Evolutionary conservation across 2,113 vertebrate species (phyloP), one percentile per base, ranked within the genome.

Genomic region (Rhegmatorhina hoffmannsi): DNA sequence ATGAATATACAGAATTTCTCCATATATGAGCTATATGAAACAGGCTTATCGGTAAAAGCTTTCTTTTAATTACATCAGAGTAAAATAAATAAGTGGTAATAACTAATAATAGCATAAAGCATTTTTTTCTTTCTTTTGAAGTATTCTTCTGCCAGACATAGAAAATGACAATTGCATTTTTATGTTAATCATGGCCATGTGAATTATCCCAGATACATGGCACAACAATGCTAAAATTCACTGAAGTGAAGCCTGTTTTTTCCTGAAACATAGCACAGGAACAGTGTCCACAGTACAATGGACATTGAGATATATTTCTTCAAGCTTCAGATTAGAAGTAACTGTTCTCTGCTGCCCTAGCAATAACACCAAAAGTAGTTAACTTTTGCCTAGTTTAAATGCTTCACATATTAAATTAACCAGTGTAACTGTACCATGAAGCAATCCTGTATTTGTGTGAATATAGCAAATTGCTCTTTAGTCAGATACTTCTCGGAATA

Each of bases 1-100:
- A 50, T 87, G 36, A 62, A 90, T 63, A 79, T 12, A 34, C 9
- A 43, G 87, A 60, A 25, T 77, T 80, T 59, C 24, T 67, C 44
- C 36, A 17, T n/a, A 36, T 1, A 15, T 17, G 43, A 92, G 33
- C 26, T 88, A 20, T 80, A 77, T 40, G 29, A 56, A 79, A 59
- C 6, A 75, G 36, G 7, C 10, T 38, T 16, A 88, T 78, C 58
- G 91, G 24, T 64, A 36, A 53, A 24, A 94, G 17, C 12, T 92
- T 92, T 90, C 66, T 92, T 64, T 87, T 92, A 74, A 93, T 91
- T 84, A 58, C 87, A 75, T 72, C 26, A 62, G 53, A 90, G 87
- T 52, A 78, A 97, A 95, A 95, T 92, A 77, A 95, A 88, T 88
- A 40, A 79, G 25, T 50, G 18, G 2, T 46, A 87, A 93, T 78